Conservation (phyloP, 2,888 invertebrate species). For the Eristalis arbustorum region DNA sequence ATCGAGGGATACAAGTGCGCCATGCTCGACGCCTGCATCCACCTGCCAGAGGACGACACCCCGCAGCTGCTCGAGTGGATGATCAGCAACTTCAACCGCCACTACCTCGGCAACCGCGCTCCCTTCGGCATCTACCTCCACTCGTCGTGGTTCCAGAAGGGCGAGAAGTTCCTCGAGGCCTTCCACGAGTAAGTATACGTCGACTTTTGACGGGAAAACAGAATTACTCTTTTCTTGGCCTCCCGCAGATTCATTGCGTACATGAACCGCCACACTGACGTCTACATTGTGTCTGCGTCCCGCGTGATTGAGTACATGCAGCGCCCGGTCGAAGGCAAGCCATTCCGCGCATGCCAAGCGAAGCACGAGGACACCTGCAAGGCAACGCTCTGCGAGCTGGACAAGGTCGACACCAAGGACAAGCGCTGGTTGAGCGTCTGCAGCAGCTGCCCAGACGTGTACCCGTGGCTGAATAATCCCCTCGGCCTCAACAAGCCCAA, state of each 20-base stretch:
- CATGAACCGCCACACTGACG: conserved; percentile 82
- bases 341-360: conserved; percentile 75
- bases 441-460: conserved; percentile 80
- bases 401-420: conserved; percentile 75
- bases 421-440: conserved; percentile 82
- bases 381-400: conserved; percentile 75
- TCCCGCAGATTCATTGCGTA: conserved; percentile 83
- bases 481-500: conserved; percentile 75
- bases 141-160: conserved; percentile 83
- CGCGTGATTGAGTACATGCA: conserved; percentile 76
- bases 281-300: conserved; percentile 82
- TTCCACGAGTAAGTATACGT: conserved; percentile 77
- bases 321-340: conserved; percentile 76
- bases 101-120: conserved; percentile 84
- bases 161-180: conserved; percentile 81
- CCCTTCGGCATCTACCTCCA: conserved; percentile 86
- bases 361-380: conserved; percentile 73
- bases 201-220: not conserved
- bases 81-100: conserved; percentile 83
- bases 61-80: conserved; percentile 83
- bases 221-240: conserved; percentile 31
- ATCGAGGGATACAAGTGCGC: conserved; percentile 81
- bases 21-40: conserved; percentile 82
- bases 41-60: conserved; percentile 80
- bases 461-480: conserved; percentile 83